A percentile compares a stretch with the other conserved stretches of the same genome.
These are phyloP conservation scores for Drosophila ogumai DNA, from an alignment of 1,140 invertebrate species.

Conservation along the genomic window DNA sequence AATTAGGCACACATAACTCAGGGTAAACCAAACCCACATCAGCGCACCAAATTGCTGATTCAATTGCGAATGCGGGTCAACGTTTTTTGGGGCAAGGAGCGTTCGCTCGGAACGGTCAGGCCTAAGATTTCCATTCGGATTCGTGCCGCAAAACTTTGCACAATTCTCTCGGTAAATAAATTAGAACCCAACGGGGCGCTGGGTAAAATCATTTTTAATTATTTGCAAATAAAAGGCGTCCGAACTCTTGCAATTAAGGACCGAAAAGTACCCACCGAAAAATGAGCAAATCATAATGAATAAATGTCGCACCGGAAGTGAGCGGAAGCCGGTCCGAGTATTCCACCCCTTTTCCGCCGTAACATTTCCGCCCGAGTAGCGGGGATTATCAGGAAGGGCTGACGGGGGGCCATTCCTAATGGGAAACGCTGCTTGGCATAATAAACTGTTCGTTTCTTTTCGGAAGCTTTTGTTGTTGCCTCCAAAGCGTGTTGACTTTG, in stretches of 20 bases:
- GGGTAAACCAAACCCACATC: constrained; percentile 63
- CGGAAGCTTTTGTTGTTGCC: constrained; percentile 24
- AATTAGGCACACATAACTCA: constrained; percentile 63
- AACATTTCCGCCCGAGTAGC: constrained; percentile 70
- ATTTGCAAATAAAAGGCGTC: constrained; percentile 74
- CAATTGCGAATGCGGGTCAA: constrained; percentile 70
- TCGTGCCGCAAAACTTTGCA: constrained; percentile 56
- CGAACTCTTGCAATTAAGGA: constrained; percentile 70
- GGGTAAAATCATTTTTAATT: constrained; percentile 72
- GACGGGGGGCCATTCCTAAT: constrained; percentile 49
- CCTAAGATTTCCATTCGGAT: constrained; percentile 41
- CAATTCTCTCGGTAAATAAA: constrained; percentile 65
- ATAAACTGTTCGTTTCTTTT: constrained; percentile 61
- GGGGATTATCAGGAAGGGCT: constrained; percentile 33
- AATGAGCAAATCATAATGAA: constrained; percentile 83
- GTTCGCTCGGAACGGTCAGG: constrained; percentile 5
- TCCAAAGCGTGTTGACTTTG: constrained; percentile 75
- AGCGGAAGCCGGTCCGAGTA: constrained; percentile 66
- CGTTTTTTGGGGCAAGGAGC: constrained; percentile 13
- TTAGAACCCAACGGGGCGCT: constrained; percentile 34
- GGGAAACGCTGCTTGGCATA: constrained; percentile 74
- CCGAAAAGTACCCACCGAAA: constrained; percentile 49
- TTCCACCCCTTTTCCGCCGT: constrained; percentile 12
- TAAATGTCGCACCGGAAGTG: constrained; percentile 82
- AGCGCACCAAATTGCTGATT: constrained; percentile 64